Base-by-base conservation (phyloP, 2,113 vertebrate genomes). In the Trematocara marginatum region DNA sequence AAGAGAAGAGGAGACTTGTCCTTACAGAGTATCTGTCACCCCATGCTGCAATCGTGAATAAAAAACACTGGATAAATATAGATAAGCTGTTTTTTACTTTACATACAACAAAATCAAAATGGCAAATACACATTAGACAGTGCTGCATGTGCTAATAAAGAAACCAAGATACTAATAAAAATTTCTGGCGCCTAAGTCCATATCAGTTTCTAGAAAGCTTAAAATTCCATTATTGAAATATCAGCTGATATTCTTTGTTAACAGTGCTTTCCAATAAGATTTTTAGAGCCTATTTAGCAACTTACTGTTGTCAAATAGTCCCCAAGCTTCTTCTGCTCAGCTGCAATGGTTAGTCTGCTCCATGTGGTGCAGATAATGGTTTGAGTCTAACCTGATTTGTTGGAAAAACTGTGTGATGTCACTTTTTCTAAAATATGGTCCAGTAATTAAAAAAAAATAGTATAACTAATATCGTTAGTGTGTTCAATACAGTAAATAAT, bases 21-120 rank as follows among this genome's bases (percentile, higher is more conserved):
- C 74, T 86, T 10, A 20, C 59, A 79, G 79, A 71, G 20, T 42
- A 16, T 11, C 20, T 53, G 69, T 80, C 23, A 78, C 52, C 56
- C 81, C 10, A 13, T 80, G 82, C 71, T 54, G 54, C 42, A 38
- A 49, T 86, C 81, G 81, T 85, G 61, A 95, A 92, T 83, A 85
- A 84, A 86, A 80, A 90, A 88, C 20, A 84, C 10, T 11, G 18
- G 34, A 84, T 83, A 35, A 82, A 86, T 79, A 80, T 80, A 51
- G 51, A 83, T 16, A 29, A 81, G 45, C 18, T 52, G 35, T 7
- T 40, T 40, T 82, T 71, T 35, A 45, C 10, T 83, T 89, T 71
- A 82, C 79, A 86, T 54, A 59, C 16, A 79, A 31, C 66, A 84
- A 35, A 88, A 29, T 59, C 16, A 84, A 45, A 84, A 86, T 34